phyloP scores from a whole-genome alignment of 2,888 invertebrate species.

The Drosophila ustulata region DNA sequence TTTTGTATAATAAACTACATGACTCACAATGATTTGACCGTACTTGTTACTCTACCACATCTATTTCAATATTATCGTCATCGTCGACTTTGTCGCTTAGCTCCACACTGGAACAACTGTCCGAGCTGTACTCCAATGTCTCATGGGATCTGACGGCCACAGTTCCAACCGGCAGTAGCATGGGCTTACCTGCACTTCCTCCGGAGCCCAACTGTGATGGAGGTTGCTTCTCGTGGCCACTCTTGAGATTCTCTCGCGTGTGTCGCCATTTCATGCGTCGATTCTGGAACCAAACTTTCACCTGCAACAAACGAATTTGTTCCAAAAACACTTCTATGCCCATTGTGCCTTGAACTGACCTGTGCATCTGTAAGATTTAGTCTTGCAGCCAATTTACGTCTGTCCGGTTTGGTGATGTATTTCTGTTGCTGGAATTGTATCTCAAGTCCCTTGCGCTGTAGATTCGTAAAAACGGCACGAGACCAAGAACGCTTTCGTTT shows the following conservation, averaged over 20 bases:
- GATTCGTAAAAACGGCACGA: constrained; percentile 96
- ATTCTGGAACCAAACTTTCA: constrained; percentile 97
- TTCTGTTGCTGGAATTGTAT: constrained; percentile 96
- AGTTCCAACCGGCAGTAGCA: constrained; percentile 14
- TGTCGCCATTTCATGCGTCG: constrained; percentile 96
- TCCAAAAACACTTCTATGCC: neutral
- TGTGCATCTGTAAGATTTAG: constrained; percentile 97
- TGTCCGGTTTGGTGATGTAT: constrained; percentile 97
- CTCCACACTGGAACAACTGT: constrained; percentile 77
- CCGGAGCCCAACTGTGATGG: constrained; percentile 31
- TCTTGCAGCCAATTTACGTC: constrained; percentile 95
- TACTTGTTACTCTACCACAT: constrained; percentile 80
- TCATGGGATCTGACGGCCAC: constrained; percentile 23
- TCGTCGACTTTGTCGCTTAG: constrained; percentile 77
- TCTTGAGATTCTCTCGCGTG: constrained; percentile 88
- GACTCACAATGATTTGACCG: constrained; percentile 4
- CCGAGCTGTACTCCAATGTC: constrained; percentile 70
- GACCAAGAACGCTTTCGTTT: constrained; percentile 97
- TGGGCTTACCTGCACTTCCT: constrained; percentile 15
- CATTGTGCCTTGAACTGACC: constrained; percentile 85
- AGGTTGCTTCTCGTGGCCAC: constrained; percentile 83
- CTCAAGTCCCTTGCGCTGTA: constrained; percentile 97
- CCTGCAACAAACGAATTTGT: constrained; percentile 85
- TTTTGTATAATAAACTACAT: constrained; percentile 13
- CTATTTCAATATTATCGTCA: constrained; percentile 81